Evolutionary conservation across 2,888 invertebrate genomes (phyloP).

Genomic region (Eupithecia centaureata): DNA sequence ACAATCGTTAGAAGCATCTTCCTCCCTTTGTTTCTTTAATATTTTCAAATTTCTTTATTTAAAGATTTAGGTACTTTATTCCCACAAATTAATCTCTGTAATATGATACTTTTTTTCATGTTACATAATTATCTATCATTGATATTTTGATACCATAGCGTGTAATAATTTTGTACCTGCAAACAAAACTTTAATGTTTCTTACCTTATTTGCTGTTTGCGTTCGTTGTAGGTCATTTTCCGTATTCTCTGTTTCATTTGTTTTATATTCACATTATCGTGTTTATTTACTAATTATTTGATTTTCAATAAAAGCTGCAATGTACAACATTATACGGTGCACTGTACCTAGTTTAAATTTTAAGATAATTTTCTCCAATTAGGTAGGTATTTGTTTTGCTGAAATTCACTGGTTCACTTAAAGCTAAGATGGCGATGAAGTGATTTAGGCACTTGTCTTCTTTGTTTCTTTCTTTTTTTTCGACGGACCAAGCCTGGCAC

Average conservation of each 20-base stretch:
- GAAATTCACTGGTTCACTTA: constrained; percentile 20
- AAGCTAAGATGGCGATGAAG: constrained; percentile 22
- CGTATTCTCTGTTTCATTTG: background rate
- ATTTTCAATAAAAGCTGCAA: background rate
- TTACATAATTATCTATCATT: too few species aligned
- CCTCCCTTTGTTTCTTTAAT: background rate
- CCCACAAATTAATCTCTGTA: too few species aligned
- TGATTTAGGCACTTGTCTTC: constrained; percentile 17
- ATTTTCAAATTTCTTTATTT: background rate
- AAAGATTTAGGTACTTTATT: background rate
- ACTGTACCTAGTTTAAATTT: background rate
- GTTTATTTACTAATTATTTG: background rate
- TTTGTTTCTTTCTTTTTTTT: background rate
- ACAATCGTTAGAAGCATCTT: background rate
- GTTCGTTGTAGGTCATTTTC: background rate
- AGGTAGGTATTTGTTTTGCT: background rate
- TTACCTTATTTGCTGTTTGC: background rate
- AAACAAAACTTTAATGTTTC: background rate
- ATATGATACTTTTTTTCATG: too few species aligned
- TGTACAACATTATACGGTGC: background rate
- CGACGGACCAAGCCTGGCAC: constrained; percentile 33
- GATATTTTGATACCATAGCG: too few species aligned
- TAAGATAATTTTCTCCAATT: background rate
- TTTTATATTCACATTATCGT: background rate
- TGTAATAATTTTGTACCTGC: background rate